phyloP scores from a whole-genome alignment of 1,140 invertebrate species.

The Bombus superbus region DNA sequence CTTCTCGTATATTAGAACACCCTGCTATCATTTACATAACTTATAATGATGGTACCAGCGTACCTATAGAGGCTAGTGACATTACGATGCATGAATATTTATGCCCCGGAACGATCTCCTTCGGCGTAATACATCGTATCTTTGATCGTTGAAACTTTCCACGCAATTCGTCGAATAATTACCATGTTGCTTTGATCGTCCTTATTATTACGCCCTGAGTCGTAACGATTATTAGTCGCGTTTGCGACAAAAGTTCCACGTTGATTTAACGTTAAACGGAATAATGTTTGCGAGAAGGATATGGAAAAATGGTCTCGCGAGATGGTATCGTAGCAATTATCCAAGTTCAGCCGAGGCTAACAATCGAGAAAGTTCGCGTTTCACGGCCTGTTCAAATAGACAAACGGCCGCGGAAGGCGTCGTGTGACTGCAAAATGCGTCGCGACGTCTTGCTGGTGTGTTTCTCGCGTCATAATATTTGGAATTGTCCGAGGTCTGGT shows the following conservation, averaged over 20 bases:
- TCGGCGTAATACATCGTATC: too few species aligned
- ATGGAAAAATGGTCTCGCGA: neutral
- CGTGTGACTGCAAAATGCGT: slow-evolving; percentile 26
- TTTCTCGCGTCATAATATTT: slow-evolving; percentile 49
- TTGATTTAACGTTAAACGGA: too few species aligned
- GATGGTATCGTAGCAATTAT: neutral
- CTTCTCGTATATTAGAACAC: neutral
- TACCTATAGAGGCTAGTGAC: neutral
- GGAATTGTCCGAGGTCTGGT: slow-evolving; percentile 45
- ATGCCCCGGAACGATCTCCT: neutral
- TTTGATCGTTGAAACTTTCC: too few species aligned
- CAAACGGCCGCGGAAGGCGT: slow-evolving; percentile 41
- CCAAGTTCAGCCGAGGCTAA: neutral
- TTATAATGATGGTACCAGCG: neutral
- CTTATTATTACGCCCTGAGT: too few species aligned
- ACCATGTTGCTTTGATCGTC: too few species aligned
- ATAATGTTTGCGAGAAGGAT: neutral
- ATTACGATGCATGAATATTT: slow-evolving; percentile 8
- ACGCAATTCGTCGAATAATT: too few species aligned
- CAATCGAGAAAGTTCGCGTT: slow-evolving; percentile 6
- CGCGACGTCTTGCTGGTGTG: slow-evolving; percentile 36
- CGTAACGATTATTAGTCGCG: too few species aligned
- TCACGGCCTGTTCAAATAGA: slow-evolving; percentile 44
- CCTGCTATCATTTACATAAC: neutral
- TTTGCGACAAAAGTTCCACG: too few species aligned